phyloP scores from a whole-genome alignment of 2,797 vertebrate genomes.

The Loris lydekkerianus region DNA sequence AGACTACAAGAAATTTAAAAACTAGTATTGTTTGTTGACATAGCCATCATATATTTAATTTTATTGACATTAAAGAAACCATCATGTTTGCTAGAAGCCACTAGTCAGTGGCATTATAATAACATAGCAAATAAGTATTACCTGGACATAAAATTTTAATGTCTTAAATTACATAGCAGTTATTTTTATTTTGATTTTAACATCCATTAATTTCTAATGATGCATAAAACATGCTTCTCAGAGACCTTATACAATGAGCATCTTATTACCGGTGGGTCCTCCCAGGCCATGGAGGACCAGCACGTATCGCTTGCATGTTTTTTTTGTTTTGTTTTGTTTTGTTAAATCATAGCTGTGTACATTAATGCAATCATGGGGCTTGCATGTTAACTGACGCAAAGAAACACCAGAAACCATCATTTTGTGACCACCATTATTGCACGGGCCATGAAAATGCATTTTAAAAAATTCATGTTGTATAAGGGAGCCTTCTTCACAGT shows the following conservation, averaged over 20 bases:
- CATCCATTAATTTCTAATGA: slow-evolving; percentile 83
- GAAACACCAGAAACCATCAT: slow-evolving; percentile 46
- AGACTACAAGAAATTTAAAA: background rate
- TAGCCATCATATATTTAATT: slow-evolving; percentile 50
- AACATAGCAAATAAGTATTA: slow-evolving; percentile 24
- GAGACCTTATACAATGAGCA: slow-evolving; percentile 92
- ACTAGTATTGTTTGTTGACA: slow-evolving; percentile 1
- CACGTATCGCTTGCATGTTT: background rate
- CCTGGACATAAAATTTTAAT: slow-evolving; percentile 79
- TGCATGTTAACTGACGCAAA: slow-evolving; percentile 54
- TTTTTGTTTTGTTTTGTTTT: too few species aligned
- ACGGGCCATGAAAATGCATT: slow-evolving; percentile 78
- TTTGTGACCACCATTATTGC: slow-evolving; percentile 53
- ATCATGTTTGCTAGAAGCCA: slow-evolving; percentile 58
- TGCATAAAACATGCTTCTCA: slow-evolving; percentile 87
- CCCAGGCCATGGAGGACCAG: background rate
- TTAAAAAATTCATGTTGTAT: slow-evolving; percentile 88
- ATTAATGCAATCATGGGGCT: background rate
- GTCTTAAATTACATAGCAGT: slow-evolving; percentile 68
- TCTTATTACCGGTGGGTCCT: slow-evolving; percentile 73
- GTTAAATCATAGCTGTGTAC: too few species aligned
- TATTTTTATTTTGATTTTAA: slow-evolving; percentile 81
- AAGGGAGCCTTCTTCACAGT: slow-evolving; percentile 89
- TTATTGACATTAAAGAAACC: slow-evolving; percentile 62
- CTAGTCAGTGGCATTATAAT: slow-evolving; percentile 13